Base-by-base conservation (phyloP, 2,113 vertebrate species). In the Pseudonaja textilis region DNA sequence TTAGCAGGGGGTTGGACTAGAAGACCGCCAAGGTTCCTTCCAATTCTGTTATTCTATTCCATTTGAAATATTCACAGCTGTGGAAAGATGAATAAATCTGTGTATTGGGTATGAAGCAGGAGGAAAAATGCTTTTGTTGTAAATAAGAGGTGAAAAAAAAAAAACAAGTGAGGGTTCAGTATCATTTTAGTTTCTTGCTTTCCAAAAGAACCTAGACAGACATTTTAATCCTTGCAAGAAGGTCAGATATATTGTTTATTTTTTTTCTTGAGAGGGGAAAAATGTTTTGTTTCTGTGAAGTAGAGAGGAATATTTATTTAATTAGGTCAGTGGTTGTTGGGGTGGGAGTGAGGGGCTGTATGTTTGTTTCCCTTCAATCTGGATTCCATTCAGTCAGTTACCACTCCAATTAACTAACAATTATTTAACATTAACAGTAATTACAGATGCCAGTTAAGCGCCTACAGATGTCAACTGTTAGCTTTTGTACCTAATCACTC, bases 381-480 rank as follows among this genome's bases (percentile, higher is more conserved):
- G 98, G 98, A 97, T 98, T 98, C 98, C 96, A 97, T 98, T 98
- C 98, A 98, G 97, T 97, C 98, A 97, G 97, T 97, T 98, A 98
- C 98, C 97, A 98, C 98, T 98, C 98, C 98, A 98, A 99, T 99
- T 99, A 99, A 98, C 98, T 97, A 98, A 98, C 98, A 99, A 98
- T 98, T 98, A 99, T 98, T 99, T 98, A 98, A 98, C 98, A 98
- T 98, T 98, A 98, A 98, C 98, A 98, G 98, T 99, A 99, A 99
- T 99, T 99, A 98, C 98, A 96, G 96, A 95, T 93, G 97, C 98
- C 98, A 98, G 98, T 98, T 97, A 98, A 98, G 98, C 97, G 97
- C 98, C 98, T 98, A 98, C 98, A 98, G 98, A 99, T 99, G 98
- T 98, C 98, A 97, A 98, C 98, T 95, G 98, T 98, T 98, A 98